Evolutionary conservation across 2,797 vertebrate species (phyloP), one percentile per base, ranked within the genome.

Genomic region (Carapus acus): DNA sequence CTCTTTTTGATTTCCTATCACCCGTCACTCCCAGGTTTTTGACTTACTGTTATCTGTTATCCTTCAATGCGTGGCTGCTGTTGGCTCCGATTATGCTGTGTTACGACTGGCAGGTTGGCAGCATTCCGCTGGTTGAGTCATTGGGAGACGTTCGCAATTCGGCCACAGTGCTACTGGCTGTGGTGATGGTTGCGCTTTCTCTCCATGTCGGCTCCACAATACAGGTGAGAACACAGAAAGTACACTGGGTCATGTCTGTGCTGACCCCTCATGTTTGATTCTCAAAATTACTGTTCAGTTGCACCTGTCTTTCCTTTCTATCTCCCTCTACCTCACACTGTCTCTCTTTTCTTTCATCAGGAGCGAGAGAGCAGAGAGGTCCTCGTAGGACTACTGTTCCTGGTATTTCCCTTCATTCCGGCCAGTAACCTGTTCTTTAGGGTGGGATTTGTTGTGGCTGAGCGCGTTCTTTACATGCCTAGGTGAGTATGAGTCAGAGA

Each of bases 21-120:
- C 7, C 34, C 34, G n/a, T 36, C 18, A 7, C 37, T 50, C 31
- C 3, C 74, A 98, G 96, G 77, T 88, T 94, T 71, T 80, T 97
- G 58, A 97, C 94, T 23, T 96, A 94, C 46, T 93, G 88, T 37
- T 98, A 96, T 86, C 91, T 98, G 83, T 79, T 96, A 82, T 89
- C 91, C 55, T 97, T 97, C 79, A 97, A 98, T 0, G 85, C 89
- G 0, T 93, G 94, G 91, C 89, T 98, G 52, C 87, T 98, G 58
- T 86, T 98, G 69, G 92, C 93, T 17, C 96, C 95, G 0, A 47
- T 91, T 13, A 86, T 93, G 36, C 83, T 98, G 22, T 97, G 96
- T 80, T 98, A 98, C 0, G 96, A 98, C 79, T 98, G 96, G 96
- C 96, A 98, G 83, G 96, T 97, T 0, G 94, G 95, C 71, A 98